A percentile compares a stretch with the other conserved stretches of the same genome.
Conservation (phyloP, 1,140 invertebrate species). For the Drosophila pandora region DNA sequence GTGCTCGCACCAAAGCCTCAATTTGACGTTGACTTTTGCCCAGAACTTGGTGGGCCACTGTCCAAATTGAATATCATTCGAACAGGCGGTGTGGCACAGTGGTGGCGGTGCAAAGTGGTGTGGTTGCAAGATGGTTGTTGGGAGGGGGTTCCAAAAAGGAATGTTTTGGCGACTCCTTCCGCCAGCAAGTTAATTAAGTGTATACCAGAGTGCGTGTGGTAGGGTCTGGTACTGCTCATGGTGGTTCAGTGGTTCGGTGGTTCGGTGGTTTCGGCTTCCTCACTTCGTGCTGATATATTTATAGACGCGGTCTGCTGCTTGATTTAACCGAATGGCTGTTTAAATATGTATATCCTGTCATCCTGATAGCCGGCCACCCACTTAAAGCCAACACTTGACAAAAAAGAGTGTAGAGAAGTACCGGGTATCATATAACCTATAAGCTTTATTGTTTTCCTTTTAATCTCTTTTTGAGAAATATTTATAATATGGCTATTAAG, state of each 20-base stretch:
- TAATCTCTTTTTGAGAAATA: no score
- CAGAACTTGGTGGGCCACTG: background rate
- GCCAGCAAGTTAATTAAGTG: slow-evolving; percentile 51
- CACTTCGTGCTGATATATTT: slow-evolving; percentile 29
- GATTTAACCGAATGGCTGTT: slow-evolving; percentile 35
- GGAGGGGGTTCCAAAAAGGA: background rate
- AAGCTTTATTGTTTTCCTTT: no score
- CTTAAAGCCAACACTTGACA: no score
- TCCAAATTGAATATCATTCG: slow-evolving; percentile 38
- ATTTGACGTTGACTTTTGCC: slow-evolving; percentile 42
- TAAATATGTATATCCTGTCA: background rate
- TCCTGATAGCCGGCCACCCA: no score
- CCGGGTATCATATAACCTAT: no score
- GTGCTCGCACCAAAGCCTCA: slow-evolving; percentile 25
- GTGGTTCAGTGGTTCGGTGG: background rate
- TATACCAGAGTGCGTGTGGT: slow-evolving; percentile 18
- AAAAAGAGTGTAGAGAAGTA: no score
- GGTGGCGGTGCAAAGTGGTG: background rate
- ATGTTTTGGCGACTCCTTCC: background rate
- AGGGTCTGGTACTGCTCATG: background rate
- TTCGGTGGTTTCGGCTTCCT: background rate
- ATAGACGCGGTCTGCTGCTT: slow-evolving; percentile 50
- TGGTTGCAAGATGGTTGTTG: background rate
- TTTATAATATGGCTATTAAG: no score
- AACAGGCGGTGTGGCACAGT: background rate